phyloP scores from a whole-genome alignment of 1,140 invertebrate genomes.

The Drosophila ogumai region DNA sequence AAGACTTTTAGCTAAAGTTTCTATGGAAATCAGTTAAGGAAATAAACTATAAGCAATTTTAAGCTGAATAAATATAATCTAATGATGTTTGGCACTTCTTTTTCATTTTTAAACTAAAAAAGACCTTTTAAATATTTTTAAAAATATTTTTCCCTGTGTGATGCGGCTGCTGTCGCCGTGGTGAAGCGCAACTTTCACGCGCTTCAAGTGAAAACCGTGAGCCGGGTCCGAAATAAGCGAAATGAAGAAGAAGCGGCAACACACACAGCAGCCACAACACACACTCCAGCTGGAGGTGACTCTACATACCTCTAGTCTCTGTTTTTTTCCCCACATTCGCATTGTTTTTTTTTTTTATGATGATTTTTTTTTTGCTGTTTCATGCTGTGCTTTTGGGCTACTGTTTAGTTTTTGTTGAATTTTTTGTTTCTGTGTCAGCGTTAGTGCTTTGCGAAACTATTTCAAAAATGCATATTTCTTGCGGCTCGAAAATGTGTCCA shows the following conservation, averaged over 20 bases:
- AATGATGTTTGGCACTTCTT: too few relatives aligned
- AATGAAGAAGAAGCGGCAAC: constrained; percentile 43
- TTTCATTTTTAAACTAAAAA: background rate
- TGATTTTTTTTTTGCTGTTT: constrained; percentile 49
- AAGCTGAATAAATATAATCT: too few relatives aligned
- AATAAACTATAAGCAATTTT: too few relatives aligned
- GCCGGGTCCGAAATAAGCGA: constrained; percentile 58
- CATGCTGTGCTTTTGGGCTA: constrained; percentile 36
- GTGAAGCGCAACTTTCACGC: constrained; percentile 78
- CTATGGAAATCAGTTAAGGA: too few relatives aligned
- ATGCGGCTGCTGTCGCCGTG: constrained; percentile 35
- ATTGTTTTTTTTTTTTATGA: constrained; percentile 34
- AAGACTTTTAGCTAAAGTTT: too few relatives aligned
- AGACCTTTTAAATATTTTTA: background rate
- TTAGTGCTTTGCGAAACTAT: constrained; percentile 42
- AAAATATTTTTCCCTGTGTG: constrained; percentile 21
- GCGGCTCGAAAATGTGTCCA: constrained; percentile 36
- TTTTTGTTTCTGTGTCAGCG: constrained; percentile 29
- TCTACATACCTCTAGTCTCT: constrained; percentile 1
- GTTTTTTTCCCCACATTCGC: constrained; percentile 25
- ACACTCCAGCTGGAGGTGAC: constrained; percentile 9
- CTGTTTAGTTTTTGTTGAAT: background rate
- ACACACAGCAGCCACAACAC: constrained; percentile 32
- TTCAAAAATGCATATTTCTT: constrained; percentile 53
- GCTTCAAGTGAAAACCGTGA: constrained; percentile 77